Percentiles rank a stretch among this genome's conserved stretches.
Conservation (phyloP, 2,113 vertebrate genomes). For the Mellivora capensis region DNA sequence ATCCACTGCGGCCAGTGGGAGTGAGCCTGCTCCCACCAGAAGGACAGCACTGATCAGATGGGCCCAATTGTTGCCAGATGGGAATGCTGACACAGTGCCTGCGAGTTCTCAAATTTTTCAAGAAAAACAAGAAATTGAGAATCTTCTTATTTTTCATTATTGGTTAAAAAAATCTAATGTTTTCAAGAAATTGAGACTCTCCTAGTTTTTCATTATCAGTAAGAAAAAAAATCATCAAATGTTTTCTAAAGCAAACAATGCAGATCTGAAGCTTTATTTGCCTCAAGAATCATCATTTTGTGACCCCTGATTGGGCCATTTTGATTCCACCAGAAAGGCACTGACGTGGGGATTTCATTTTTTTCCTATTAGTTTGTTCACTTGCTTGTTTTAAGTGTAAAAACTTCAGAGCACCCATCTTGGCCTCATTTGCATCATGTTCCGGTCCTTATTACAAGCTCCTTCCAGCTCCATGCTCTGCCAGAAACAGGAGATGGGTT, state of each 20-base stretch:
- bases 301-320: neutral
- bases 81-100: neutral
- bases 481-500: neutral
- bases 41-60: no score
- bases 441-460: neutral
- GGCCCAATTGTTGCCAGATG: rapidly evolving
- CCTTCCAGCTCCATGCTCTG: neutral
- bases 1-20: rapidly evolving
- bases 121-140: neutral
- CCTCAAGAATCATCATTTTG: neutral
- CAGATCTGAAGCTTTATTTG: neutral
- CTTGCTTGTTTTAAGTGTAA: neutral
- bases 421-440: neutral
- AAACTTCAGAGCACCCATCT: neutral
- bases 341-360: neutral
- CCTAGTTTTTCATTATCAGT: neutral
- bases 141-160: neutral
- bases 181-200: neutral
- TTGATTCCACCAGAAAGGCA: neutral
- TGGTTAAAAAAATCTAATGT: neutral
- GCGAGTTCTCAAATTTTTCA: neutral
- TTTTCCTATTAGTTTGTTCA: neutral
- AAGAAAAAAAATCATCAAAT: neutral
- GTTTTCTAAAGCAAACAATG: neutral
- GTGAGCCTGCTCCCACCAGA: rapidly evolving